phyloP scores from a whole-genome alignment of 2,113 vertebrate species.

The Aegotheles bennettii region DNA sequence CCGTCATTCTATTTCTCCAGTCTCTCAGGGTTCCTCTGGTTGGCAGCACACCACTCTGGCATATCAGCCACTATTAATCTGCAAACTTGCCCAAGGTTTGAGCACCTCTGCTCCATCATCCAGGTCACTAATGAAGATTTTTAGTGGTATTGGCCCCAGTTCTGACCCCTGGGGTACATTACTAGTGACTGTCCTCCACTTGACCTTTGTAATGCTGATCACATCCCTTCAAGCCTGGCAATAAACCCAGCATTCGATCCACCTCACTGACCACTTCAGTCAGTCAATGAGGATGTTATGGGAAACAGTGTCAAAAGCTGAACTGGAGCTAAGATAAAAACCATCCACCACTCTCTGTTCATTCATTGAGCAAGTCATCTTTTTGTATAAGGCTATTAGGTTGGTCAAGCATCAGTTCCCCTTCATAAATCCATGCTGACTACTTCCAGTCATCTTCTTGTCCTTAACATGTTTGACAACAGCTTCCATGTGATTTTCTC shows the following conservation, averaged over 20 bases:
- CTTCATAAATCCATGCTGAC: background rate
- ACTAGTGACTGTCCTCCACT: background rate
- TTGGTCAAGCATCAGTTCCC: background rate
- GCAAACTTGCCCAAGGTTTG: too few relatives aligned
- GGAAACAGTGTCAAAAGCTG: background rate
- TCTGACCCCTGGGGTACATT: background rate
- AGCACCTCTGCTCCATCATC: too few relatives aligned
- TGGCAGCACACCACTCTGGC: too few relatives aligned
- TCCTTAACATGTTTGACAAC: background rate
- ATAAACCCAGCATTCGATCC: background rate
- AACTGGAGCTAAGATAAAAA: background rate
- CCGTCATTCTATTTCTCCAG: background rate
- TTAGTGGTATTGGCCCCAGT: background rate
- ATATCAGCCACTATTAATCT: too few relatives aligned
- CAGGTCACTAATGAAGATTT: too few relatives aligned
- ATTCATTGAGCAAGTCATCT: background rate
- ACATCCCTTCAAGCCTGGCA: background rate
- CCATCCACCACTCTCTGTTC: background rate
- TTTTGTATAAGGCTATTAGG: background rate
- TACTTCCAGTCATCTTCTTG: background rate
- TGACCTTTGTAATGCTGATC: background rate
- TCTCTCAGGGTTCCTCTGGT: background rate
- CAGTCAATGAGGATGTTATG: background rate
- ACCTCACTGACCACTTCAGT: background rate
- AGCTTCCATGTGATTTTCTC: background rate